phyloP scores from a whole-genome alignment of 2,888 invertebrate species.

The Scelioninae gen. 1 region DNA sequence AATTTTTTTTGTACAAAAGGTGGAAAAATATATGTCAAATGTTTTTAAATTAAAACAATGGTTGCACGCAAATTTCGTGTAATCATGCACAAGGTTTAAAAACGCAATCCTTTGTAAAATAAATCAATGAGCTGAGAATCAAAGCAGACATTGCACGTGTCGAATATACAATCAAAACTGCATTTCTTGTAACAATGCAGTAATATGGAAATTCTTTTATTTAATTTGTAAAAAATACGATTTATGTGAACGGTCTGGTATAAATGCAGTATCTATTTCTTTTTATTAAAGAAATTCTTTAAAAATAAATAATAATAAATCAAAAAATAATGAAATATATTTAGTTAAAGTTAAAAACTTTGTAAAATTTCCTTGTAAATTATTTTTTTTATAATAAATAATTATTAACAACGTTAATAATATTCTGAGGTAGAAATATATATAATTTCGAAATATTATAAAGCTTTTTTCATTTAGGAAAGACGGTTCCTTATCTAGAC shows the following conservation, averaged over 20 bases:
- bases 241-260: neutral
- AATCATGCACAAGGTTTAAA: slow-evolving; percentile 18
- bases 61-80: slow-evolving; percentile 8
- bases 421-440: too few species aligned
- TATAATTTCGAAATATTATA: too few species aligned
- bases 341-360: too few species aligned
- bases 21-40: neutral
- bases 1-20: neutral
- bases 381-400: too few species aligned
- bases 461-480: too few species aligned
- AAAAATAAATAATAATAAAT: too few species aligned
- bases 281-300: neutral
- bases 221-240: neutral
- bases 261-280: neutral
- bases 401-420: too few species aligned
- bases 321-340: too few species aligned
- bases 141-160: neutral
- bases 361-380: too few species aligned
- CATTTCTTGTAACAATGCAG: slow-evolving; percentile 2
- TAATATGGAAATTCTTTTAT: neutral
- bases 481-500: too few species aligned
- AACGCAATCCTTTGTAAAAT: slow-evolving; percentile 24
- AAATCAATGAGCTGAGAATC: slow-evolving; percentile 20
- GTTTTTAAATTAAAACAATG: slow-evolving; percentile 6
- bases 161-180: neutral